Conservation (phyloP, 2,888 invertebrate species). For the Spicauda simplicius region DNA sequence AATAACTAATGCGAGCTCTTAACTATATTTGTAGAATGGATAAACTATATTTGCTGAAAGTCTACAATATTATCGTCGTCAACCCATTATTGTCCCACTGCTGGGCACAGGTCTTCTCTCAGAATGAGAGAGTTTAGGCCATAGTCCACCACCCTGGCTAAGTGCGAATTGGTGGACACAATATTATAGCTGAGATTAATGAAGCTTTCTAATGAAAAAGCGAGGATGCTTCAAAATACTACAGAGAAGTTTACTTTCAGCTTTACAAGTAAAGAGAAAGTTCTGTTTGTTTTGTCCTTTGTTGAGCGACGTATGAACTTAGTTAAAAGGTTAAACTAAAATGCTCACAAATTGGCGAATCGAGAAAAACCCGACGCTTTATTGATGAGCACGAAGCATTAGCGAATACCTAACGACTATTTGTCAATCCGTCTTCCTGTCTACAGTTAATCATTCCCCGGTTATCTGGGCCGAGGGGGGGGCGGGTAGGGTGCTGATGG, state of each 20-base stretch:
- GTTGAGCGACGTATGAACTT: constrained; percentile 6
- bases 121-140: too few relatives aligned
- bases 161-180: too few relatives aligned
- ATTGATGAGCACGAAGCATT: constrained; percentile 79
- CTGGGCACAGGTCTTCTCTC: too few relatives aligned
- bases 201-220: neutral
- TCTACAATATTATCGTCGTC: too few relatives aligned
- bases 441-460: constrained; percentile 81
- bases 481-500: constrained; percentile 49
- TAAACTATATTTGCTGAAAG: too few relatives aligned
- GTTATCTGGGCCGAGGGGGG: constrained; percentile 60
- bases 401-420: constrained; percentile 83
- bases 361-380: constrained; percentile 59
- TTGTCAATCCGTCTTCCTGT: constrained; percentile 84
- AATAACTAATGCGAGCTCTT: too few relatives aligned
- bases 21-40: too few relatives aligned
- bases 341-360: constrained; percentile 23
- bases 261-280: constrained; percentile 13
- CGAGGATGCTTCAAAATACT: neutral
- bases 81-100: too few relatives aligned
- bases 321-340: constrained; percentile 29
- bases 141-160: too few relatives aligned
- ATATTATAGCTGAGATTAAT: neutral
- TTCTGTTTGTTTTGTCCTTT: constrained; percentile 22
- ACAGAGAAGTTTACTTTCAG: neutral